Percentiles rank a stretch among this genome's conserved stretches.
Conservation (phyloP, 2,113 vertebrate genomes). For the Xiphophorus couchianus region DNA sequence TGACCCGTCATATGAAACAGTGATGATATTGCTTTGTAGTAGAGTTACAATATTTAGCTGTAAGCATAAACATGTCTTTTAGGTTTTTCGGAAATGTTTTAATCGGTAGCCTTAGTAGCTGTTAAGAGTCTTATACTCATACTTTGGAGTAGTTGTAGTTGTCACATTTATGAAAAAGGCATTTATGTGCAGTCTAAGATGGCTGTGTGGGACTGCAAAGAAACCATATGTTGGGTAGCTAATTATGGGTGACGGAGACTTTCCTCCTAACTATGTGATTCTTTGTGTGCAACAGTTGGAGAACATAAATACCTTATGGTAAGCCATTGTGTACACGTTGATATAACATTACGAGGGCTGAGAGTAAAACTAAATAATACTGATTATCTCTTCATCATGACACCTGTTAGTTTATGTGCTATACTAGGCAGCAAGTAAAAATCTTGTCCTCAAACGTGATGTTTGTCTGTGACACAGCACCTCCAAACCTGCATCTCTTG, state of each 20-base stretch:
- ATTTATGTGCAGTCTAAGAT: neutral
- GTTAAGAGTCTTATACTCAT: neutral
- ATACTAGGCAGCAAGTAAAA: neutral
- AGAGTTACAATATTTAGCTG: too few species aligned
- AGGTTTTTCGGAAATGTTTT: neutral
- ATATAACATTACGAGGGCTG: neutral
- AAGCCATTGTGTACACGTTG: neutral
- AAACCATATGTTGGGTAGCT: constrained; percentile 31
- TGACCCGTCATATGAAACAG: neutral
- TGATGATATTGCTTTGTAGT: neutral
- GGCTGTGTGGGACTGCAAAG: constrained; percentile 8
- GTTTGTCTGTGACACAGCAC: neutral
- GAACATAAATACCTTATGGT: neutral
- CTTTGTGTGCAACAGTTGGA: constrained; percentile 11
- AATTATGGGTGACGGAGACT: constrained; percentile 40
- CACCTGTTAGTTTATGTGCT: neutral
- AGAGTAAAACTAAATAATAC: neutral
- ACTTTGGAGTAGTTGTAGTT: neutral
- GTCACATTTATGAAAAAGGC: neutral
- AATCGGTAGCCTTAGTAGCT: neutral
- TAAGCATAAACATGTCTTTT: neutral
- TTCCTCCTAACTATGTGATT: constrained; percentile 7
- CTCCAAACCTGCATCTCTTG: too few species aligned
- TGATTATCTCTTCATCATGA: neutral
- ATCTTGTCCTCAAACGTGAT: neutral